These are phyloP conservation scores for Melipona bicolor DNA, from an alignment of 2,888 invertebrate genomes.

Conservation along the genomic window DNA sequence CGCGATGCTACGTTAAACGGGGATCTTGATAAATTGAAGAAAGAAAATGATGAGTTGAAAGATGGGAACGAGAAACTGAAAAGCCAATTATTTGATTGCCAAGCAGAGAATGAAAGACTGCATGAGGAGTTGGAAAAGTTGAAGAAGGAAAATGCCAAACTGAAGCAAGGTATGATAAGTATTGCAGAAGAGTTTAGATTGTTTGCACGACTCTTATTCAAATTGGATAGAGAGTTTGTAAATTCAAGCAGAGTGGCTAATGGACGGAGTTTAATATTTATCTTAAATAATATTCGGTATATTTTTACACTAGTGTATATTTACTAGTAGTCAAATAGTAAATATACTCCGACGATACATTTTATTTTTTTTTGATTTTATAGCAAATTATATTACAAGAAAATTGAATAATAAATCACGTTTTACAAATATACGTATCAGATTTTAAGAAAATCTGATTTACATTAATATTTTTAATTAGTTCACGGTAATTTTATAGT, in stretches of 20 bases:
- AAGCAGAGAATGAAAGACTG: conserved; percentile 23
- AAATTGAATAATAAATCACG: too few relatives aligned
- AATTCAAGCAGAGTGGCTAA: neutral
- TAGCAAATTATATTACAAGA: too few relatives aligned
- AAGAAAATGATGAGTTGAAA: neutral
- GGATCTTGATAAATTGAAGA: conserved; percentile 1
- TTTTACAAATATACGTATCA: too few relatives aligned
- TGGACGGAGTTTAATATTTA: conserved; percentile 5
- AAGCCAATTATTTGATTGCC: conserved; percentile 38
- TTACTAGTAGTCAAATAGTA: too few relatives aligned
- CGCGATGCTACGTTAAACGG: neutral
- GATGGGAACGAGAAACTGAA: conserved; percentile 25
- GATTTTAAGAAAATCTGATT: too few relatives aligned
- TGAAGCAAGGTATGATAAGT: conserved; percentile 39
- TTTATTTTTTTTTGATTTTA: too few relatives aligned
- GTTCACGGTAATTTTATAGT: too few relatives aligned
- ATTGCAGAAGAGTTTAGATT: neutral
- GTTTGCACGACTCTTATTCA: neutral
- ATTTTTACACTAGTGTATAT: neutral
- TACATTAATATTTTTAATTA: too few relatives aligned
- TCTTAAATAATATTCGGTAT: neutral
- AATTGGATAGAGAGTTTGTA: neutral
- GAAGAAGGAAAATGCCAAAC: neutral
- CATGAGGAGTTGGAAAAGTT: conserved; percentile 1
- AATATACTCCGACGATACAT: neutral